Base-by-base conservation (phyloP, 2,888 invertebrate species). In the Apamea epomidion region DNA sequence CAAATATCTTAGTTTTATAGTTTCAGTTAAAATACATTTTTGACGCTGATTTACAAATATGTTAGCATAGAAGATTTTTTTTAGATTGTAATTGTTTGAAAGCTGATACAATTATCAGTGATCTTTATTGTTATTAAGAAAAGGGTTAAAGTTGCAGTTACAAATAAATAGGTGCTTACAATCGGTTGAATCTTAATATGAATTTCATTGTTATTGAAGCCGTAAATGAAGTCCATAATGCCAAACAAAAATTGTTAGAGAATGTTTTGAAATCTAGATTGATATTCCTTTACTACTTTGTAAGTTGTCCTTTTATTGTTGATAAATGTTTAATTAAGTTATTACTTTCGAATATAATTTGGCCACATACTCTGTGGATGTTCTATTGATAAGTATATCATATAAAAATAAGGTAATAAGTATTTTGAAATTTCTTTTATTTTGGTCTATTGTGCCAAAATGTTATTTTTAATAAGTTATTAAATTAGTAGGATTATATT, bases 381-480 rank as follows among this genome's bases (percentile, higher is more conserved):
- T 71, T 84, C n/a, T 79, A 60, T 73, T 48, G 51, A 60, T 74
- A 32, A 62, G 62, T 67, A 51, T 45, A 80, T 71, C 32, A n/a
- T 64, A n/a, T 42, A 37, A 32, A 76, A 77, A 72, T 76, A 74
- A 81, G 74, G 67, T 82, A 83, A 79, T 78, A 81, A 29, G 42
- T 83, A 79, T 87, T 78, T 87, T 84, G 85, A 83, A 87, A 81
- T 81, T 84, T 76, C 73, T 62, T 69, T 74, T 81, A 82, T 79
- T 81, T 94, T 95, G 94, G 94, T 93, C 78, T 92, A 88, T 90
- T 88, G 95, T 95, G 96, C 95, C 95, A 95, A 95, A 95, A 93
- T 91, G 84, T 18, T n/a, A 18, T 87, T 87, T 87, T 87, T 80
- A 81, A 78, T 92, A 92, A 91, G 90, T 92, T 91, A 89, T 89